Evolutionary conservation across 2,888 invertebrate species (phyloP).

Genomic region (Oegoconia quadripuncta): DNA sequence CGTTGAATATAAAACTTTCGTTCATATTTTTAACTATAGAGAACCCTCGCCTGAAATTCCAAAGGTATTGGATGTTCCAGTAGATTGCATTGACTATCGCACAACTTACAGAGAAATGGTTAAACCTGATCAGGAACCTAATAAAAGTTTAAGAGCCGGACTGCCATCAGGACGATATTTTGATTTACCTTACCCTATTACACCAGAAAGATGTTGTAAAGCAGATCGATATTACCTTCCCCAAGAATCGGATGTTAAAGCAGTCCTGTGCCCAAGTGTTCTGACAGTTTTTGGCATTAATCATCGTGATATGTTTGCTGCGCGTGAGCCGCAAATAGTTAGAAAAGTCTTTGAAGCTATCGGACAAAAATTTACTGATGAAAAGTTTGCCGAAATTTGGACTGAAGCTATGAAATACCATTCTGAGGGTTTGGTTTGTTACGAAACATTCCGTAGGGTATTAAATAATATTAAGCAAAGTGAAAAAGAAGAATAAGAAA

Average conservation of each 20-base stretch:
- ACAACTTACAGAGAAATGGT: constrained; percentile 45
- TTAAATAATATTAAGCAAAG: no score
- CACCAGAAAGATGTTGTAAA: constrained; percentile 29
- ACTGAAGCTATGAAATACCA: constrained; percentile 52
- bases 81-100: constrained; percentile 30
- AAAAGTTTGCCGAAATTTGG: constrained; percentile 61
- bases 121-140: constrained; percentile 24
- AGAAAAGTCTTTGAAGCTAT: constrained; percentile 55
- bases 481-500: no score
- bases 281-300: constrained; percentile 31
- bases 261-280: constrained; percentile 33
- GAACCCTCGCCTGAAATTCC: constrained; percentile 37
- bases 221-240: constrained; percentile 31
- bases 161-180: constrained; percentile 40
- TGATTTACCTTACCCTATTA: constrained; percentile 32
- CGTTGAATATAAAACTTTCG: constrained; percentile 56
- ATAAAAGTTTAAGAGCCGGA: constrained; percentile 28
- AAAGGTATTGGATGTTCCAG: constrained; percentile 37
- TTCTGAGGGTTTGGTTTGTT: constrained; percentile 57
- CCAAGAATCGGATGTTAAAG: constrained; percentile 35
- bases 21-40: constrained; percentile 49
- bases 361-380: constrained; percentile 53
- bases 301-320: constrained; percentile 40
- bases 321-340: constrained; percentile 30
- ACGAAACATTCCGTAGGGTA: constrained; percentile 66